These are phyloP conservation scores for Gadopsis marmoratus DNA, from an alignment of 2,797 vertebrate genomes.

Conservation along the genomic window DNA sequence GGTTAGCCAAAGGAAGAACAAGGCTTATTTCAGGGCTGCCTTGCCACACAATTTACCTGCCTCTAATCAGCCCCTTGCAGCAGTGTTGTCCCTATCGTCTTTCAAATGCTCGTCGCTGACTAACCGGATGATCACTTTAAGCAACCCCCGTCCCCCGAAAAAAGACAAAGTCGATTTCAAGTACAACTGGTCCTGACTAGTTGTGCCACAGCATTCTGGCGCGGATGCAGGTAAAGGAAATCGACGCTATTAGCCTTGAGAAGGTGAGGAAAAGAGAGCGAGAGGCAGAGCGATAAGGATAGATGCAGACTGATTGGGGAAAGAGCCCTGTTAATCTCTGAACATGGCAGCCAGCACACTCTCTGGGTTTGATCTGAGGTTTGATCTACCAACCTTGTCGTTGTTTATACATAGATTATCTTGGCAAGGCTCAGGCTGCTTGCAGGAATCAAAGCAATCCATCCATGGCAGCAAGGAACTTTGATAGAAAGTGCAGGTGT, in stretches of 20 bases:
- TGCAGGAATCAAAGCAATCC: slow-evolving; percentile 62
- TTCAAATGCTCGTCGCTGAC: slow-evolving; percentile 28
- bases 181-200: slow-evolving; percentile 25
- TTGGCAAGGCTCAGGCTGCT: slow-evolving; percentile 35
- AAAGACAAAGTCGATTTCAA: slow-evolving; percentile 44
- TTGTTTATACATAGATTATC: slow-evolving; percentile 77
- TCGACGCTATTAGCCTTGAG: slow-evolving; percentile 11
- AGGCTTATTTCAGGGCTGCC: slow-evolving; percentile 65
- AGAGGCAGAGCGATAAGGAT: slow-evolving; percentile 47
- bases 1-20: slow-evolving; percentile 46
- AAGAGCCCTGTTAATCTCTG: slow-evolving; percentile 65
- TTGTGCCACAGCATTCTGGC: slow-evolving; percentile 11
- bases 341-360: slow-evolving; percentile 48
- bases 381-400: slow-evolving; percentile 67
- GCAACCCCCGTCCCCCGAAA: slow-evolving; percentile 2
- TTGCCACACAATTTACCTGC: slow-evolving; percentile 58
- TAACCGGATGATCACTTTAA: slow-evolving; percentile 49
- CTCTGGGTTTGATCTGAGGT: slow-evolving; percentile 65
- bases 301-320: slow-evolving; percentile 65
- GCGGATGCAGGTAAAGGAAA: slow-evolving; percentile 49
- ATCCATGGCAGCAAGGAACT: slow-evolving; percentile 26
- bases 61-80: slow-evolving; percentile 60
- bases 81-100: slow-evolving; percentile 42
- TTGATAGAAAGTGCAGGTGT: slow-evolving; percentile 17
- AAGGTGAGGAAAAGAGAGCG: slow-evolving; percentile 27